Evolutionary conservation across 2,888 invertebrate genomes (phyloP), one percentile per base, ranked within the genome.

Genomic region (Scotopteryx bipunctaria): DNA sequence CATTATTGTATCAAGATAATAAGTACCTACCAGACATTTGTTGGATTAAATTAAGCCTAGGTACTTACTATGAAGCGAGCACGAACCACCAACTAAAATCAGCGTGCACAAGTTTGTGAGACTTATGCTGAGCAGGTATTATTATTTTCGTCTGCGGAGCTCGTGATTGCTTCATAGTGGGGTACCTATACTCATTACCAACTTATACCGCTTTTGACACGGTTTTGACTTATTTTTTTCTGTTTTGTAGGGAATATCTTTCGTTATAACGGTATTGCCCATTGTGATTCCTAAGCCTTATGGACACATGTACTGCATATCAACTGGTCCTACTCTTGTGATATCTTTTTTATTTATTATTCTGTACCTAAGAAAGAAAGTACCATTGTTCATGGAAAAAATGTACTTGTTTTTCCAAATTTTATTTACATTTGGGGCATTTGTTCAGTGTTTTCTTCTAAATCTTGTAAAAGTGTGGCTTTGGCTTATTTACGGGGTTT

Each of bases 351-450:
- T 89, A 59, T 88, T 89, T 62, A 69, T 88, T 46, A 71, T 87
- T 61, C 73, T 89, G 50, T 89, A 89, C 57, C 38, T 88, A 59
- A 76, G 86, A 66, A 81, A 73, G 71, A 83, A 75, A 77, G 86
- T 88, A 16, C 88, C 89, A 2, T 57, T 87, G 53, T 89, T 89
- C 60, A 86, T 89, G 88, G 89, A 89, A 67, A 89, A 89, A 76
- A 87, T 89, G 86, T 87, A 89, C 62, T 70, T 89, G 53, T 86
- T 86, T 70, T 88, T 89, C 71, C 89, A 89, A 88, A 88, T 89
- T 63, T 66, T 87, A 53, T 88, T 89, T 61, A 85, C 86, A 0
- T 89, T 89, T 72, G 89, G 89, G 51, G 89, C 89, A 27, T 86
- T 89, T 58, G 64, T 89, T 55, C 89, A 89, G 68, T 88, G 88